Conservation (phyloP, 2,797 vertebrate genomes). For the Anas georgica region DNA sequence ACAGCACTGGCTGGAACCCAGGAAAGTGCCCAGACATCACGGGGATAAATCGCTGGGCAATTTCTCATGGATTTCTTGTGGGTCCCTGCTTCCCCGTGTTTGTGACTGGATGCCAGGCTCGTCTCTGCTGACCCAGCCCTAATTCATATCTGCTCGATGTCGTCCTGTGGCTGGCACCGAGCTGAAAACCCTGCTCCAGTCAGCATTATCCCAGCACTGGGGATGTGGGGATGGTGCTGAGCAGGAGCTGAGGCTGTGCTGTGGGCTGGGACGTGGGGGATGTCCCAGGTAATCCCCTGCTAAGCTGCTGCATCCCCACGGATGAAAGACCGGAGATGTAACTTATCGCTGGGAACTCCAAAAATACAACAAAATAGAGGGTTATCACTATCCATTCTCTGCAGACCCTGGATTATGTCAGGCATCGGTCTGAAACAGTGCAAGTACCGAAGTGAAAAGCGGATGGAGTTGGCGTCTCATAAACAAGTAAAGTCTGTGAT, state of each 20-base stretch:
- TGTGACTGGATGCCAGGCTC: not conserved
- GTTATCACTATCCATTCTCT: not conserved
- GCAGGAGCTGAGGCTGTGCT: accelerated
- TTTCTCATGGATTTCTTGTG: not conserved
- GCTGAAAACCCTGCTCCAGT: accelerated
- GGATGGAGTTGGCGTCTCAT: not conserved
- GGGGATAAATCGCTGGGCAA: not conserved
- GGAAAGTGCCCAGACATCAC: not conserved
- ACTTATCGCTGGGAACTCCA: not conserved
- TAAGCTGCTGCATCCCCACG: not conserved
- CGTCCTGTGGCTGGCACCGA: not conserved
- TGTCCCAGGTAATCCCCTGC: not conserved
- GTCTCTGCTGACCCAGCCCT: not conserved
- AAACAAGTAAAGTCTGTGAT: not conserved
- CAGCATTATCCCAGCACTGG: accelerated
- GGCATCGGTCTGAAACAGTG: not conserved
- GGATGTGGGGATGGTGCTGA: not conserved
- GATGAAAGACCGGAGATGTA: not conserved
- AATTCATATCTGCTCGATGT: not conserved
- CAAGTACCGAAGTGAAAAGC: not conserved
- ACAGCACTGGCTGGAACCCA: not conserved
- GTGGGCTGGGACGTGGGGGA: not conserved
- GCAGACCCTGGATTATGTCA: not conserved
- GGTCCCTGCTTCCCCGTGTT: not conserved
- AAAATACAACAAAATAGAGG: not conserved